Evolutionary conservation across 2,113 vertebrate genomes (phyloP), one percentile per base, ranked within the genome.

Genomic region (Petrocephalus zakoni): DNA sequence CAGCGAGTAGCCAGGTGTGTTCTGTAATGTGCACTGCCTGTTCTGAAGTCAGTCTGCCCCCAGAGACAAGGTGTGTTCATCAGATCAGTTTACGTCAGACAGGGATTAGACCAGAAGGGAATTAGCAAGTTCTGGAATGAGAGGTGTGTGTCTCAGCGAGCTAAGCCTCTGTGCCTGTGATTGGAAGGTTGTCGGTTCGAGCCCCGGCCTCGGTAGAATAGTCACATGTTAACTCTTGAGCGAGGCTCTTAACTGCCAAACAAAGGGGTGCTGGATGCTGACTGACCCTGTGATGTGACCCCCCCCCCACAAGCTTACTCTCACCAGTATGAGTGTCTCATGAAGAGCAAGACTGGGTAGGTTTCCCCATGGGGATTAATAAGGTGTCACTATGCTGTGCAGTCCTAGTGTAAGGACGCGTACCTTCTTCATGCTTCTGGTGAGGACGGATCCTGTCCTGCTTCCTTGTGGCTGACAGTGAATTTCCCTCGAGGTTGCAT

Each of bases 1-100:
- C 13, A 78, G 72, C 2, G 0, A 42, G 34, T 19, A 78, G 91
- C 87, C 90, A 92, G 94, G 93, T 88, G 51, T 46, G 88, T 88
- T 72, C 22, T 88, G 87, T 84, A 91, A 91, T 91, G 89, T 42
- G 13, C 7, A 37, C 21, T 17, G 88, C 19, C 61, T 68, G 25
- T 17, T 37, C 21, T 29, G 53, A 34, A 84, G 53, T 88, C 19
- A 22, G 78, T 17, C 88, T 58, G 29, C 15, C 51, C 19, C 13
- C 53, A 37, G 55, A 25, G 37, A 51, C 83, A n/a, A 15, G 22
- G 15, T 34, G 84, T 51, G 51, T 37, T 55, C 11, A 55, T 86
- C 49, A 86, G 52, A 37, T 55, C 52, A 55, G 25, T n/a, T 55
- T 86, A 19, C 19, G 37, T 85, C 49, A 13, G 21, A 88, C 51